phyloP scores from a whole-genome alignment of 23 tunicate genomes.

The Trididemnum clinides region DNA sequence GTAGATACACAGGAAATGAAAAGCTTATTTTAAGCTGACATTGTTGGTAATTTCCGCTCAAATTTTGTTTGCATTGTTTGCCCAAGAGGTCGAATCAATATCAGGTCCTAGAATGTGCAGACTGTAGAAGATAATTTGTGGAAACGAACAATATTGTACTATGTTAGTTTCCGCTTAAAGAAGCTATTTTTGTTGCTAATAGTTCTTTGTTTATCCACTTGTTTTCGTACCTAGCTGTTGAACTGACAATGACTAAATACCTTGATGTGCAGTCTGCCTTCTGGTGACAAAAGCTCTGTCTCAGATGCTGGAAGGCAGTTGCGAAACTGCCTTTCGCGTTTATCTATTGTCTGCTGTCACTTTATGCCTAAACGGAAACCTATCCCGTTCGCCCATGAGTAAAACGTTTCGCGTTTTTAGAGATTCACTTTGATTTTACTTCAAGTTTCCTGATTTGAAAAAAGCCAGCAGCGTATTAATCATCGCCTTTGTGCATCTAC shows the following conservation, averaged over 20 bases:
- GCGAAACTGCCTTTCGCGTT: neutral
- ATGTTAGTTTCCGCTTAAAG: neutral
- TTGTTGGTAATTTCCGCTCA: neutral
- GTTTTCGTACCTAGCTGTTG: neutral
- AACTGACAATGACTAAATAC: neutral
- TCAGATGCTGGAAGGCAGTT: neutral
- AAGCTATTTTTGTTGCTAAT: neutral
- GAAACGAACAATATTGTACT: neutral
- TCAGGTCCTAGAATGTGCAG: neutral
- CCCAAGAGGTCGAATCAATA: neutral
- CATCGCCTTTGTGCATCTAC: neutral
- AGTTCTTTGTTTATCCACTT: neutral
- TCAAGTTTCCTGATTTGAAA: neutral
- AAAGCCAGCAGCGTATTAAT: neutral
- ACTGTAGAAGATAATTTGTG: neutral
- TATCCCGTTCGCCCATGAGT: neutral
- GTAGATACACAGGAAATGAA: neutral
- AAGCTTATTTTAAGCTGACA: neutral
- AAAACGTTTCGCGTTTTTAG: too few relatives aligned
- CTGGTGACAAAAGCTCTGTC: neutral
- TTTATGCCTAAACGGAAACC: slow-evolving; percentile 44
- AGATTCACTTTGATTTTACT: neutral
- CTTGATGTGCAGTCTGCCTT: neutral
- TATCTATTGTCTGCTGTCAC: neutral
- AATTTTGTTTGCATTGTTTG: neutral